Conservation (phyloP, 2,113 vertebrate species). For the Eulemur rufifrons region DNA sequence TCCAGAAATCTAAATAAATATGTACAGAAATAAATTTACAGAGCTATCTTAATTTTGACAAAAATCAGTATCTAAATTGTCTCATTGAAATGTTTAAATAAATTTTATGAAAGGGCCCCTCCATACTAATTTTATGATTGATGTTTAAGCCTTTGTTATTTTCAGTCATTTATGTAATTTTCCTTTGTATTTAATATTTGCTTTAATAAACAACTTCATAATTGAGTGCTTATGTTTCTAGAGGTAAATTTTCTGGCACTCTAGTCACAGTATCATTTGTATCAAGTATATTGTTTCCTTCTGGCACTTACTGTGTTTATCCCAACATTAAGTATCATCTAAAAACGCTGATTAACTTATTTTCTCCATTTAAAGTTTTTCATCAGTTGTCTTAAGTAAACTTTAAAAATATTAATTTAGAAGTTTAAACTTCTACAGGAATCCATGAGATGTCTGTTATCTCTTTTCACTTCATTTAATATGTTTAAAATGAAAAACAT, state of each 20-base stretch:
- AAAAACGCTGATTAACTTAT: slow-evolving; percentile 28
- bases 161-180: slow-evolving; percentile 43
- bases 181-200: neutral
- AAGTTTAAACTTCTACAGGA: slow-evolving; percentile 48
- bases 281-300: slow-evolving; percentile 44
- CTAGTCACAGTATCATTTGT: slow-evolving; percentile 47
- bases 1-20: slow-evolving; percentile 13
- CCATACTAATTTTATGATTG: slow-evolving; percentile 26
- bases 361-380: slow-evolving; percentile 39
- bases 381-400: slow-evolving; percentile 36
- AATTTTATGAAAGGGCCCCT: slow-evolving; percentile 34
- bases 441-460: neutral
- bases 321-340: slow-evolving; percentile 27
- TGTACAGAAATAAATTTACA: slow-evolving; percentile 32
- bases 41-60: slow-evolving; percentile 41
- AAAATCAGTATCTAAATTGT: slow-evolving; percentile 30
- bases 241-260: slow-evolving; percentile 31
- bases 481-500: slow-evolving; percentile 48
- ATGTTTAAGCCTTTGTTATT: slow-evolving; percentile 31
- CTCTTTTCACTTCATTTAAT: neutral
- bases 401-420: slow-evolving; percentile 55
- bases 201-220: slow-evolving; percentile 34
- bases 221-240: slow-evolving; percentile 8
- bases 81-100: slow-evolving; percentile 43
- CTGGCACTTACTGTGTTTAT: slow-evolving; percentile 23